Percentiles rank a stretch among this genome's conserved stretches.
Evolutionary conservation across 2,113 vertebrate species (phyloP).

Genomic region (Tyto alba): DNA sequence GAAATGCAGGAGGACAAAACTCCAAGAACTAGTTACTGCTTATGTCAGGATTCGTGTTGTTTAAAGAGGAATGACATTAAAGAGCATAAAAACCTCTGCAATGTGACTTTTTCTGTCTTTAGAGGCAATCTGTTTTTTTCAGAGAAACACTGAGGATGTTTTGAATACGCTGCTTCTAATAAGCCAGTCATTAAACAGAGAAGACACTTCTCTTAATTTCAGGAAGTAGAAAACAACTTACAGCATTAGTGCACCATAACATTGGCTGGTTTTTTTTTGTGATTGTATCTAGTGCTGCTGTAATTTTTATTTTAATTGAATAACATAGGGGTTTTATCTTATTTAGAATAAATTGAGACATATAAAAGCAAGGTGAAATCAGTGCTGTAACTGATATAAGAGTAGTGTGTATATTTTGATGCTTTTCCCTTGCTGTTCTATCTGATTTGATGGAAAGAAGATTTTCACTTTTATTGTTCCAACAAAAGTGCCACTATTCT

Average conservation of each 20-base stretch:
- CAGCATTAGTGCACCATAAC: neutral
- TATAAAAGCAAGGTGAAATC: neutral
- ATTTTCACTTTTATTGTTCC: neutral
- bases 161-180: neutral
- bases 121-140: neutral
- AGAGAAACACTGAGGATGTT: neutral
- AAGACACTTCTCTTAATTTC: neutral
- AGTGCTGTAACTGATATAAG: rapidly evolving
- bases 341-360: neutral
- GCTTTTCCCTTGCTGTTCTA: neutral
- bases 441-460: neutral
- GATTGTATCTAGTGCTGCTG: neutral
- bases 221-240: neutral
- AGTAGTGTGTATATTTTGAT: neutral
- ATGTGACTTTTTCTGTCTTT: neutral
- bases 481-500: neutral
- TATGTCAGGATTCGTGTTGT: neutral
- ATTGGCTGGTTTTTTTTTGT: neutral
- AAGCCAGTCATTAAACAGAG: neutral
- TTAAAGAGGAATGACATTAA: neutral
- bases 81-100: neutral
- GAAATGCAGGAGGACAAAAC: neutral
- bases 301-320: neutral
- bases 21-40: neutral
- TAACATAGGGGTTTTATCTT: neutral